Percentiles rank a stretch among this genome's conserved stretches.
Evolutionary conservation across 2,113 vertebrate genomes (phyloP).

Genomic region (Poecilia latipinna): DNA sequence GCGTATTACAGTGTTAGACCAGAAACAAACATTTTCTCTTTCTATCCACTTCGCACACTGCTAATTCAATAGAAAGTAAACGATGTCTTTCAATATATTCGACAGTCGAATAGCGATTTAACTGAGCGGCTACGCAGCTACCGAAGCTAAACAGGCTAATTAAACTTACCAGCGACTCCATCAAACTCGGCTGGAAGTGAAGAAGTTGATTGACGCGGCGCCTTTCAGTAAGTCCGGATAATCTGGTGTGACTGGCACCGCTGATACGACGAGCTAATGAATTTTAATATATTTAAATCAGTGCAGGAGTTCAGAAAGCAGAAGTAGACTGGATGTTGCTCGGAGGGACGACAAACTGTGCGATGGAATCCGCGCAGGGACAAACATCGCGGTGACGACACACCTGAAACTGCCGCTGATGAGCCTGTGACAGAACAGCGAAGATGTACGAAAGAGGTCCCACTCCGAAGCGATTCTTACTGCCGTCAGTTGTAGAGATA

Average conservation of each 20-base stretch:
- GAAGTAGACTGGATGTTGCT: constrained; percentile 43
- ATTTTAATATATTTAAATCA: constrained; percentile 33
- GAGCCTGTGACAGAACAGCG: neutral
- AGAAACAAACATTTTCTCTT: no score
- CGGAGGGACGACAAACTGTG: neutral
- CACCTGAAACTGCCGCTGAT: constrained; percentile 55
- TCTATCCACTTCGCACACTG: no score
- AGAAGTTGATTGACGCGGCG: neutral
- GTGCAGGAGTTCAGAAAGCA: constrained; percentile 38
- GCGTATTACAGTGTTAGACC: no score
- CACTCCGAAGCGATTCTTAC: neutral
- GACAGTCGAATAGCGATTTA: neutral
- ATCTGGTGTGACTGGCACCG: neutral
- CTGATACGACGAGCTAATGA: neutral
- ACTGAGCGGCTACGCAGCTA: constrained; percentile 35
- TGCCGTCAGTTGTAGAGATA: neutral
- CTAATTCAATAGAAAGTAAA: no score
- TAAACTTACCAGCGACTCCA: constrained; percentile 45
- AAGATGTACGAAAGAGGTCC: neutral
- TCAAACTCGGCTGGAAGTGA: neutral
- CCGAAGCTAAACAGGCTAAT: constrained; percentile 42
- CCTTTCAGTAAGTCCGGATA: neutral
- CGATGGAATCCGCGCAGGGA: constrained; percentile 55
- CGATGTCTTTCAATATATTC: neutral
- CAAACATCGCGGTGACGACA: constrained; percentile 37